These are phyloP conservation scores for Caenorhabditis zanzibari DNA, from an alignment of 2,888 invertebrate species.

Conservation along the genomic window DNA sequence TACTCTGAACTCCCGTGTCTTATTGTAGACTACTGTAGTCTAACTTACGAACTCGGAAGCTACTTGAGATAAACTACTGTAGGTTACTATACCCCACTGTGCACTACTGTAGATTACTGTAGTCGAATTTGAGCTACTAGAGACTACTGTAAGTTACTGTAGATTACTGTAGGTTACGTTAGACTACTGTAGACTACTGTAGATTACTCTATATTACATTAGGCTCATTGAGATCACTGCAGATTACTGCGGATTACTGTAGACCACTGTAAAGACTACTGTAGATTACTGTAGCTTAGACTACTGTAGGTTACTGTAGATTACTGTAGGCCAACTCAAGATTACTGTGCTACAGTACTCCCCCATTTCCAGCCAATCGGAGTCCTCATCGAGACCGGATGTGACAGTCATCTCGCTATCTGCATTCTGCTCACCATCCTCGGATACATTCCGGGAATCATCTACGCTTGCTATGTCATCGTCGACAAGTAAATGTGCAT, in stretches of 20 bases:
- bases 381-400: constrained; percentile 7
- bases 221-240: no score
- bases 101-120: background rate
- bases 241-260: no score
- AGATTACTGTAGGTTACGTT: background rate
- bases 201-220: background rate
- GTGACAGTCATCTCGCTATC: constrained; percentile 4
- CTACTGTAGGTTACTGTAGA: background rate
- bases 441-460: constrained; percentile 10
- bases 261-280: background rate
- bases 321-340: background rate
- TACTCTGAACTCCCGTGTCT: no score
- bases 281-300: background rate
- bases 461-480: constrained; percentile 12
- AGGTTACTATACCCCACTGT: background rate
- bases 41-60: no score
- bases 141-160: background rate
- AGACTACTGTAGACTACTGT: background rate
- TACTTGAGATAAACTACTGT: no score
- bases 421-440: constrained; percentile 11
- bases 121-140: no score
- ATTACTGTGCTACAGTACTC: background rate
- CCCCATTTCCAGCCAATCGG: background rate
- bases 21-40: no score
- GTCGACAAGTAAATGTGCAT: background rate